Base-by-base conservation (phyloP, 2,797 vertebrate species). In the Monodelphis domestica region DNA sequence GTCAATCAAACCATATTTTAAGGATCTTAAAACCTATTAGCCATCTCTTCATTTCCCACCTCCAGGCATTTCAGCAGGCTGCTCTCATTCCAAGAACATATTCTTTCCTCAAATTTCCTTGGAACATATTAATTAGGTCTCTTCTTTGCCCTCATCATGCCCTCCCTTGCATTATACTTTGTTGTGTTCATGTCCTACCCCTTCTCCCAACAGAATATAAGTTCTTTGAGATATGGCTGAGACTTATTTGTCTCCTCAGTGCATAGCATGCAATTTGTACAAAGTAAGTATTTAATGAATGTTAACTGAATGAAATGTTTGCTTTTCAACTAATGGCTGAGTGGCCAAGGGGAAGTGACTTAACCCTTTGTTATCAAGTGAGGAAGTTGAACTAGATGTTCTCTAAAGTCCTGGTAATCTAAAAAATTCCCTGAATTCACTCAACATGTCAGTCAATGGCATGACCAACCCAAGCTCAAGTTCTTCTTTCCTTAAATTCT, bases 1-100 rank as follows among this genome's bases (percentile, higher is more conserved):
- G 50, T 90, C 95, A 88, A 45, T 89, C 51, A 92, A 96, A 90
- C 12, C 45, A 90, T 33, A 88, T 88, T 63, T 93, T 53, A 93
- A 95, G 89, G 38, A 90, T 5, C 54, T 84, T 11, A 84, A 84
- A 45, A 26, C 24, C 5, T 50, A 28, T 45, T 45, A 78, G 38
- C 70, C 21, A 84, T 45, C 21, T 50, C 50, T 24, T 9, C 24
- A 45, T 84, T 84, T 84, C 38, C 38, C 24, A 84, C 24, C 38
- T 84, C 21, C 45, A 26, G 70, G 38, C 38, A 84, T 50, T 50
- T 84, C 21, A 84, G 7, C 21, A 50, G 9, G 3, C 70, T 45
- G 12, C 6, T 70, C 6, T 70, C n/a, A 78, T 45, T n/a, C 38
- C n/a, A 84, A 24, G 38, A 84, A 50, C 38, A 50, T 10, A 45